Evolutionary conservation across 2,888 invertebrate genomes (phyloP).

Genomic region (Cataglyphis albicans): DNA sequence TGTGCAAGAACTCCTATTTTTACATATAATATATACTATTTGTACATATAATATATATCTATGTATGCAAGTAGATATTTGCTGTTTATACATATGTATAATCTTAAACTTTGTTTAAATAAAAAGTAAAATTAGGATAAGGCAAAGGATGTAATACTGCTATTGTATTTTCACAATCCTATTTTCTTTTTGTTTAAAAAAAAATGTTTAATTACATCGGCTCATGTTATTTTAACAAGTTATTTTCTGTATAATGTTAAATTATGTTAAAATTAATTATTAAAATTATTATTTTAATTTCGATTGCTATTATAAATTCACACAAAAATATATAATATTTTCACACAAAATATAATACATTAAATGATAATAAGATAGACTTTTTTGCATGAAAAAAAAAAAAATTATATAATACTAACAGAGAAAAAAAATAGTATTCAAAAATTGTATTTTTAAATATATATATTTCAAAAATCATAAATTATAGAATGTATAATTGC

Average conservation of each 20-base stretch:
- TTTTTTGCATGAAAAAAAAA: neutral
- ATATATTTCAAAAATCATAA: neutral
- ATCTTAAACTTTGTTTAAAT: neutral
- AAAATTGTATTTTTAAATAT: conserved; percentile 3
- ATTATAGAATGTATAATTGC: neutral
- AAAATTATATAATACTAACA: neutral
- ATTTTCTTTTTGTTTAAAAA: neutral
- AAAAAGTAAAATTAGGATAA: conserved; percentile 9
- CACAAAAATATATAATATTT: no score
- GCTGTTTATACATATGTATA: neutral
- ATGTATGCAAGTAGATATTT: neutral
- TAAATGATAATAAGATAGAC: neutral
- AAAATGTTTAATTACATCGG: neutral
- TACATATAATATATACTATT: neutral
- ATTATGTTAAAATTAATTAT: neutral
- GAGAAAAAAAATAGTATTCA: neutral
- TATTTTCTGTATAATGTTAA: neutral
- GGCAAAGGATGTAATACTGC: neutral
- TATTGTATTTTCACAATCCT: neutral
- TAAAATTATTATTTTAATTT: neutral
- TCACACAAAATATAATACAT: neutral
- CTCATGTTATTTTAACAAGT: neutral
- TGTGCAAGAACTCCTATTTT: conserved; percentile 23
- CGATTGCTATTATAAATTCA: neutral
- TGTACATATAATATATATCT: neutral